These are phyloP conservation scores for Anastatus disparis DNA, from an alignment of 1,140 invertebrate species.

Conservation along the genomic window DNA sequence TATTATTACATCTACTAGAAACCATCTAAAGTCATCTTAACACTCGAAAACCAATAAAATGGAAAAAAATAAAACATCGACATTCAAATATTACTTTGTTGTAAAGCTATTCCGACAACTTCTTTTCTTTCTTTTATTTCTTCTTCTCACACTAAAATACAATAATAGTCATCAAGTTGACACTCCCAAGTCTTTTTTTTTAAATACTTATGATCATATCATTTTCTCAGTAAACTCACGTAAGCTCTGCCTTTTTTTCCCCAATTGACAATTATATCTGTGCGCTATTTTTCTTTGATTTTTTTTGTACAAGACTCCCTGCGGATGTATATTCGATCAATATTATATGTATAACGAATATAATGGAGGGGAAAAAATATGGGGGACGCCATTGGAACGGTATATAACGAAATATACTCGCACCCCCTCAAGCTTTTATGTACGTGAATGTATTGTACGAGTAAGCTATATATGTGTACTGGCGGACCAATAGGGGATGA, in stretches of 20 bases:
- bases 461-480: not conserved
- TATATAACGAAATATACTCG: not conserved
- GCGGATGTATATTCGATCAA: conserved; percentile 19
- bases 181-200: not conserved
- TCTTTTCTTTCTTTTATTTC: not conserved
- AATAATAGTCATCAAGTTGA: not conserved
- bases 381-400: conserved; percentile 24
- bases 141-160: not conserved
- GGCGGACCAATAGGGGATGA: conserved; percentile 29
- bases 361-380: not conserved
- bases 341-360: not conserved
- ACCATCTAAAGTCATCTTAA: not conserved
- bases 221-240: conserved; percentile 13
- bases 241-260: not conserved
- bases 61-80: not conserved
- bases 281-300: conserved; percentile 1
- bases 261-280: not conserved
- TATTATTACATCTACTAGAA: not conserved
- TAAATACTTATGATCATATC: conserved; percentile 24
- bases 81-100: not conserved
- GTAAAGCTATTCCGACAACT: conserved; percentile 17
- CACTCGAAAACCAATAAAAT: not conserved
- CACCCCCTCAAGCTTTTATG: too few relatives aligned
- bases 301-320: conserved; percentile 7
- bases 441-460: too few relatives aligned